These are phyloP conservation scores for Neosilurus hyrtlii DNA, from an alignment of 2,797 vertebrate genomes.

Conservation along the genomic window DNA sequence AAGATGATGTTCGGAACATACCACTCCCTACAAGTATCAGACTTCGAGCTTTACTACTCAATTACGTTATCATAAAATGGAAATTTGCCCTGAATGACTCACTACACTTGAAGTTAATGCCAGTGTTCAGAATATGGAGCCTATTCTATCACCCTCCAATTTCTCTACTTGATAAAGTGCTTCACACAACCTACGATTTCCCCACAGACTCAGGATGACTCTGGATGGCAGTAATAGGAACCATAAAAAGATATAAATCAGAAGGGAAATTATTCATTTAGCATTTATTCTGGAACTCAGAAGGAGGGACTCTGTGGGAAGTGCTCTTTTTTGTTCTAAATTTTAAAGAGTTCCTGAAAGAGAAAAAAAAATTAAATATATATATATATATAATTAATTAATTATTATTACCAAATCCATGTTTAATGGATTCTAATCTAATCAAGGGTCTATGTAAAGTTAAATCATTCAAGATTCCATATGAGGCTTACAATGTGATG, in stretches of 20 bases:
- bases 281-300: neutral
- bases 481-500: neutral
- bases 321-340: neutral
- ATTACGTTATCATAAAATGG: conserved; percentile 12
- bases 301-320: neutral
- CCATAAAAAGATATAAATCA: neutral
- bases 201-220: neutral
- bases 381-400: no score
- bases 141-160: neutral
- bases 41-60: neutral
- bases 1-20: conserved; percentile 1
- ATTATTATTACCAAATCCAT: neutral
- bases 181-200: conserved; percentile 14
- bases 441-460: neutral
- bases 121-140: neutral
- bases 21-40: neutral
- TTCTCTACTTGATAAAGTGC: conserved; percentile 26
- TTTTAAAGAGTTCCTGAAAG: neutral
- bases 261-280: neutral
- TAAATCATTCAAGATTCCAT: neutral
- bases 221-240: conserved; percentile 7
- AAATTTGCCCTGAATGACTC: neutral
- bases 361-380: neutral
- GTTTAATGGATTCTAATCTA: neutral
- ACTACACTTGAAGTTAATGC: neutral